Base-by-base conservation (phyloP, 2,888 invertebrate species). In the Subacronicta megacephala region DNA sequence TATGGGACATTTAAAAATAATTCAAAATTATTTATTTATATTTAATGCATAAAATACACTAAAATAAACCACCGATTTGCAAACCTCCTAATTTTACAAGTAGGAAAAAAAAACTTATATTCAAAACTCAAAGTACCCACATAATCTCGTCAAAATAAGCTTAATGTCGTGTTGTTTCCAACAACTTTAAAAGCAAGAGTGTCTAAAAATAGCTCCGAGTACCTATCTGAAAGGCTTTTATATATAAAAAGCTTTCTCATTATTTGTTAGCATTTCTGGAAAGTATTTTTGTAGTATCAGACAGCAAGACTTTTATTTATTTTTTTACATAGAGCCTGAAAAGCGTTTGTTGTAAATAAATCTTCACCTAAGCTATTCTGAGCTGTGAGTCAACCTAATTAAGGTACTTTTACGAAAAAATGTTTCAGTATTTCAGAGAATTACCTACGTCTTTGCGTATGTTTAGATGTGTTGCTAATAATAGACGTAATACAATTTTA, bases 271-370 rank as follows among this genome's bases (percentile, higher is more conserved):
- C 12, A 31, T n/a, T 31, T 1, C n/a, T n/a, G n/a, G n/a, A 5
- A 31, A 6, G 31, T 31, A 31, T 31, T n/a, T n/a, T 5, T 23
- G n/a, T 7, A 3, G 29, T 29, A 12, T 29, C 23, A 23, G 23
- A 31, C 31, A n/a, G n/a, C n/a, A 1, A 26, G 26, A 12, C n/a
- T n/a, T 31, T n/a, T 31, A n/a, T 5, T 5, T n/a, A 31, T n/a
- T n/a, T 31, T 31, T 31, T 29, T 12, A 6, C n/a, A 31, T 31
- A n/a, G 31, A 31, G 26, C 10, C 31, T 4, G n/a, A 31, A 31
- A n/a, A 31, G 31, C 6, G 4, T n/a, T 31, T 26, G 3, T 42
- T 58, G 2, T 35, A 9, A 29, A 64, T 16, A 54, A 37, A 13
- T 26, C 12, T 37, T 49, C n/a, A 16, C 33, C 51, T 12, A 18